Percentiles rank a stretch among this genome's conserved stretches.
These are phyloP conservation scores for Digitonthophagus gazella DNA, from an alignment of 2,888 invertebrate genomes.

Conservation along the genomic window DNA sequence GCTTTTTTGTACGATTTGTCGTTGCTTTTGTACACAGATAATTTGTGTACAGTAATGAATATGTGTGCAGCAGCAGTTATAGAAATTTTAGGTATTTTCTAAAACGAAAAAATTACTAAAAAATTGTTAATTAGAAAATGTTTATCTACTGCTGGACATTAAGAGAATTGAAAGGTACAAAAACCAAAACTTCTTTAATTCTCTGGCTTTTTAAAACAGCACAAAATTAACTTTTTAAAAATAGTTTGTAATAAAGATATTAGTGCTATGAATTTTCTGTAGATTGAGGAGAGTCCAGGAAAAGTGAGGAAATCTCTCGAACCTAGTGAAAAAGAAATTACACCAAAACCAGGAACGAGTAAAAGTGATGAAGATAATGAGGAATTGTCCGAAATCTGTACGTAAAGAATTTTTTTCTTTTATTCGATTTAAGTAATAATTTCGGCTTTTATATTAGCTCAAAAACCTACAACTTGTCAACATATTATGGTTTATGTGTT, in stretches of 20 bases:
- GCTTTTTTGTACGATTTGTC: background rate
- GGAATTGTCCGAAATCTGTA: background rate
- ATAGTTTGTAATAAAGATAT: background rate
- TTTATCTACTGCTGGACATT: too few relatives aligned
- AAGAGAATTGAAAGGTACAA: too few relatives aligned
- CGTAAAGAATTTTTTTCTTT: background rate
- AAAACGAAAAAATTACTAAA: too few relatives aligned
- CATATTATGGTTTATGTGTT: constrained; percentile 57
- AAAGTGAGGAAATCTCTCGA: background rate
- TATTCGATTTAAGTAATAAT: background rate
- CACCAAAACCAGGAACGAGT: background rate
- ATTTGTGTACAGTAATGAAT: background rate
- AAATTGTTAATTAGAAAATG: too few relatives aligned
- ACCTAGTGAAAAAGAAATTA: background rate
- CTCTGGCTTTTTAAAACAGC: background rate
- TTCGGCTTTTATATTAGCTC: constrained; percentile 10
- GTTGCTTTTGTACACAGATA: background rate
- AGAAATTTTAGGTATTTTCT: too few relatives aligned
- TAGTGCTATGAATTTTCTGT: background rate
- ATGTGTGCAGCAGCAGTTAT: too few relatives aligned
- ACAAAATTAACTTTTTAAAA: background rate
- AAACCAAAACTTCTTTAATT: too few relatives aligned
- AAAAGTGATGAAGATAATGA: background rate
- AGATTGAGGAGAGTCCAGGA: background rate
- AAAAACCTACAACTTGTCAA: constrained; percentile 40